Base-by-base conservation (phyloP, 2,113 vertebrate species). In the Trachemys scripta region DNA sequence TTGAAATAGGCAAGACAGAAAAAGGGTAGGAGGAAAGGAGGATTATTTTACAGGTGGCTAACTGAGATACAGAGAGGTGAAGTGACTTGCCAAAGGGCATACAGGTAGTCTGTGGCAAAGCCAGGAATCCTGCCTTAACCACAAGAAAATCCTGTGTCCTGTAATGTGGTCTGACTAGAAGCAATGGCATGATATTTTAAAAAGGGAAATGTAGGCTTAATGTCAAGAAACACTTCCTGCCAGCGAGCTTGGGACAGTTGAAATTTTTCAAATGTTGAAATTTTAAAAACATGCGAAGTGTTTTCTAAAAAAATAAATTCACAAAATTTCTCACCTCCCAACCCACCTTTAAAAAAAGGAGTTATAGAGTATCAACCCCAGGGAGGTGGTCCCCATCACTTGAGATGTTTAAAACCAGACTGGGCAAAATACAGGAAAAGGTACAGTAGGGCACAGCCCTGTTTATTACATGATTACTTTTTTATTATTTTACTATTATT, bases 371-470 rank as follows among this genome's bases (percentile, higher is more conserved):
- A 35, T 14, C 4, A n/a, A 49, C 16, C 9, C 49, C 80, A 59
- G 89, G 10, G 27, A 8, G 2, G 6, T 38, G 1, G 22, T 47
- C 89, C 31, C 7, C 53, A 3, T 92, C 87, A 65, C 0, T 0
- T 65, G 82, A 83, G 19, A 42, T 42, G 85, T 96, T 94, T 59
- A 14, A 8, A 47, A 47, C 80, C 75, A 75, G n/a, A 57, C 83
- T 24, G 6, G 47, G 35, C 20, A 88, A 95, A 93, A 72, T n/a
- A 14, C 27, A 29, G 12, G 57, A 31, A 62, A 31, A 3, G 12
- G 8, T 22, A 78, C 59, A 82, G 80, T 20, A 59, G 56, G 25
- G 93, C 76, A 38, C 38, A 88, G 57, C 2, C 25, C 7, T 83
- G 4, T 42, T 80, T 5, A 2, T 20, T 54, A 1, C 42, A 11